Conservation (phyloP, 2,888 invertebrate genomes). For the Theretra japonica region DNA sequence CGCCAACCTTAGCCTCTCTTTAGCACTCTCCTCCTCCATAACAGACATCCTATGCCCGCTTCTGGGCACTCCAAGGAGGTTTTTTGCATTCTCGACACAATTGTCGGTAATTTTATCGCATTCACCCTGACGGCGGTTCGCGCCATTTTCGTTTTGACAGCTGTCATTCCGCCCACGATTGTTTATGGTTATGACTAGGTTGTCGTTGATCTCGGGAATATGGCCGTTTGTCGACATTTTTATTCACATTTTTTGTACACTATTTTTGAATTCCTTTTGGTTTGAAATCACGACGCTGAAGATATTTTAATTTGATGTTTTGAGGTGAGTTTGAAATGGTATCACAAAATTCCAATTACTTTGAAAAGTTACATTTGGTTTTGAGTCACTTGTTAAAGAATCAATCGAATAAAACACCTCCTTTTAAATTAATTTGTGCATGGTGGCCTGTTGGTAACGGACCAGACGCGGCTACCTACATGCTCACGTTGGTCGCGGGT, state of each 20-base stretch:
- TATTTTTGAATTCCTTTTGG: constrained; percentile 4
- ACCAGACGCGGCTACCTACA: too few relatives aligned
- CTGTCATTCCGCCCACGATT: constrained; percentile 32
- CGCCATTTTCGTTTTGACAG: constrained; percentile 37
- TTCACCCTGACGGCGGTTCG: background rate
- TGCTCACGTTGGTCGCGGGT: too few relatives aligned
- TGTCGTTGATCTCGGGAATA: constrained; percentile 35
- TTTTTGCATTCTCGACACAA: constrained; percentile 37
- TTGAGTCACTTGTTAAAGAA: too few relatives aligned
- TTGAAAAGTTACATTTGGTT: too few relatives aligned
- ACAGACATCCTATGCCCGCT: constrained; percentile 82
- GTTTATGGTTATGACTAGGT: constrained; percentile 38
- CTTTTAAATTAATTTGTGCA: too few relatives aligned
- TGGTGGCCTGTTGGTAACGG: too few relatives aligned
- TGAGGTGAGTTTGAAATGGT: background rate
- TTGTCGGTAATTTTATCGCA: constrained; percentile 22
- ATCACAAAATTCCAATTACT: too few relatives aligned
- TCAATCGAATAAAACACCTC: too few relatives aligned
- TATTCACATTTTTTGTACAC: constrained; percentile 29
- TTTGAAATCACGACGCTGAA: background rate
- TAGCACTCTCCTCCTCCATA: constrained; percentile 89
- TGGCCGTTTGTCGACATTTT: constrained; percentile 41
- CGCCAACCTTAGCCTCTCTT: constrained; percentile 85
- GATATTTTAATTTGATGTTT: background rate
- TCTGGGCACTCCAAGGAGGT: constrained; percentile 56